Base-by-base conservation (phyloP, 1,140 invertebrate genomes). In the Elymnias hypermnestra region DNA sequence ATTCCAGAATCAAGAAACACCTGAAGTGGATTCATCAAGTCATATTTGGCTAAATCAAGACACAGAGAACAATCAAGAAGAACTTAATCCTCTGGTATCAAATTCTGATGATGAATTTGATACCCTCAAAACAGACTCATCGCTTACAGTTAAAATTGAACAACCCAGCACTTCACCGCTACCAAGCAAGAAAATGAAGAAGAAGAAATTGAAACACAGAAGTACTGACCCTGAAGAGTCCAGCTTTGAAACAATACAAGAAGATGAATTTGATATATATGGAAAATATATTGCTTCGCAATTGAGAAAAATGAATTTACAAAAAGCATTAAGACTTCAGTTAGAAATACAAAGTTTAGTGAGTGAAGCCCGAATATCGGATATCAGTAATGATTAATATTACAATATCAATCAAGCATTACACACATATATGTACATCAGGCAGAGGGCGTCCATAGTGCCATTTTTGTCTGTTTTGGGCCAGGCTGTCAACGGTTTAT, bases 181-280 rank as follows among this genome's bases (percentile, higher is more conserved):
- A 17, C 22, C 51, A 26, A 46, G 48, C 19, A 69, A 69, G 13
- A 74, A 69, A 63, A 61, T 50, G 15, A 72, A 71, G 48, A 79
- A 70, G 61, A 73, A 79, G 64, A 79, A 77, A 50, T 39, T 61
- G 1, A 78, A 68, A 42, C 58, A 59, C 26, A 59, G 56, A 59
- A 51, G 12, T 31, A 12, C 22, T 45, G 38, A 36, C 28, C 7
- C 26, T 5, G 43, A 52, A 48, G 54, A 61, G 22, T 38, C 53
- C 6, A 41, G 22, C 18, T 25, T 43, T 21, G 35, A 50, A 23
- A 26, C 3, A 28, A 6, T 19, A 0, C 69, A 57, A 51, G 76
- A 81, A 9, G 77, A 82, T 63, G 77, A 82, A 29, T 82, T 82
- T 71, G 77, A 78, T 56, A 70, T 78, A n/a, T 82, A 76, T 55